Evolutionary conservation across 2,113 vertebrate genomes (phyloP).

Genomic region (Lethenteron reissneri): DNA sequence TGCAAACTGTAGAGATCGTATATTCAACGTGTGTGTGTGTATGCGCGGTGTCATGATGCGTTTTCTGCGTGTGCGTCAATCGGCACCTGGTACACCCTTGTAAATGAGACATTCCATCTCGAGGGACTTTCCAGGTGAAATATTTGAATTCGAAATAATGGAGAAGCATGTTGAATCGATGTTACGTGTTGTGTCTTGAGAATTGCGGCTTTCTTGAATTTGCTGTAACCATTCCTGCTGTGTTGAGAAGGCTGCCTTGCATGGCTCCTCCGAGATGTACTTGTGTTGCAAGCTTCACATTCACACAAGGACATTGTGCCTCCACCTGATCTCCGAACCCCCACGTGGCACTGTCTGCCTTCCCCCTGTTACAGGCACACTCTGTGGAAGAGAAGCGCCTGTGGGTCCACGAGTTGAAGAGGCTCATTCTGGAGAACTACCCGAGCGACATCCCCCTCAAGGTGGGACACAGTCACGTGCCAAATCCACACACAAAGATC

Average conservation of each 20-base stretch:
- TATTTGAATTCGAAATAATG: too few species aligned
- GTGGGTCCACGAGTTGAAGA: conserved; percentile 67
- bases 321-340: background rate
- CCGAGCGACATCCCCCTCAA: conserved; percentile 56
- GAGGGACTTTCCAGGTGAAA: too few species aligned
- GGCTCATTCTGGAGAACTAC: conserved; percentile 58
- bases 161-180: too few species aligned
- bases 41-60: too few species aligned
- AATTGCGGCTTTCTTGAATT: too few species aligned
- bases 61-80: too few species aligned
- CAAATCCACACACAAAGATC: too few species aligned
- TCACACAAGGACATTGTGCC: background rate
- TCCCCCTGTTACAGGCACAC: conserved; percentile 27
- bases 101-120: too few species aligned
- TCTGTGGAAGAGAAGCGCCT: conserved; percentile 66
- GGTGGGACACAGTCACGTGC: conserved; percentile 18
- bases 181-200: too few species aligned
- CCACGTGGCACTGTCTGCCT: background rate
- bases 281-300: background rate
- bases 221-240: background rate
- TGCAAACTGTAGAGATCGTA: too few species aligned
- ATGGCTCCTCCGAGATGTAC: background rate
- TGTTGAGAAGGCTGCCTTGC: background rate
- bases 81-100: too few species aligned
- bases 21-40: too few species aligned